Evolutionary conservation across 2,888 invertebrate genomes (phyloP), one percentile per base, ranked within the genome.

Genomic region (Ormyrus labotus): DNA sequence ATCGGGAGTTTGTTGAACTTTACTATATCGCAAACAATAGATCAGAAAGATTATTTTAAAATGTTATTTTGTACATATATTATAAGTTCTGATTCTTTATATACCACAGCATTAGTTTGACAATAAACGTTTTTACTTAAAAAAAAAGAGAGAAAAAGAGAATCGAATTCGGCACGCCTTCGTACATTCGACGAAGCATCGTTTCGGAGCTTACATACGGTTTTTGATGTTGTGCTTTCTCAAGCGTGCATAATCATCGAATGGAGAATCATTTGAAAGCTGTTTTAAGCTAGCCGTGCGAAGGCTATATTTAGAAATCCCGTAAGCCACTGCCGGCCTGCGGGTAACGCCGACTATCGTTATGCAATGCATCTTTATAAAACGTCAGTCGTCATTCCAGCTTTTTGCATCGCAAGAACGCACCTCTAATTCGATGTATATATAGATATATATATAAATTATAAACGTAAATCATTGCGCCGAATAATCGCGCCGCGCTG

Each of bases 271-370:
- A 57, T 71, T 75, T 71, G 75, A 80, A 80, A 80, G 75, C 75
- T 79, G 79, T 79, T 79, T 69, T 63, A 74, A 79, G 73, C 79
- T 74, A 34, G 64, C 57, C 64, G 50, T 10, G 58, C 48, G 60
- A 74, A 74, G 71, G 57, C 77, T 81, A 81, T 81, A 81, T 81
- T 81, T 81, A 81, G 81, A 80, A 79, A 69, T 80, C 80, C 75
- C 70, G 70, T 67, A 57, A 57, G 70, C 63, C 70, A 60, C 53
- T 47, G 45, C 64, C 48, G 48, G 48, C n/a, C 47, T 13, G 57
- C 58, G 51, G 58, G 19, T 45, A 51, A 34, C 34, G 50, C 69
- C 51, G 57, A 34, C 77, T 13, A 8, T 48, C 57, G 64, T 81
- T 81, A 81, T 69, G 81, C 77, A 81, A 80, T 80, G 63, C 69